Conservation (phyloP, 2,113 vertebrate genomes). For the Ploceus nigricollis region DNA sequence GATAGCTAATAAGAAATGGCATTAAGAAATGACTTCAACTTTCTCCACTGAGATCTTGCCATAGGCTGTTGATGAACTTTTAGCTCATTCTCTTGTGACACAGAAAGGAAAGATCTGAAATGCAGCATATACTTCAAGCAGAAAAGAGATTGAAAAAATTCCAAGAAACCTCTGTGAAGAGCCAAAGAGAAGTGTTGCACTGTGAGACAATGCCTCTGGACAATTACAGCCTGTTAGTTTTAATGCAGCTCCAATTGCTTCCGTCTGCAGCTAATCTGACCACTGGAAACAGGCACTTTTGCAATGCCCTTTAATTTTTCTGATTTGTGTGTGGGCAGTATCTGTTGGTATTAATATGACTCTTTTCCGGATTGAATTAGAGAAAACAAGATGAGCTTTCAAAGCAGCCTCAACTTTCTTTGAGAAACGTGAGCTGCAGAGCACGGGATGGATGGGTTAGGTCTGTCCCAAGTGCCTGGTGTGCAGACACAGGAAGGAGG, state of each 20-base stretch:
- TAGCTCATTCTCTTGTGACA: background rate
- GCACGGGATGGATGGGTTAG: background rate
- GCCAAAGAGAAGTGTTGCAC: background rate
- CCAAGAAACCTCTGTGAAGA: constrained; percentile 35
- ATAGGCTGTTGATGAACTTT: constrained; percentile 64
- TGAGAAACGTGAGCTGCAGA: background rate
- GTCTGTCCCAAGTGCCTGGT: background rate
- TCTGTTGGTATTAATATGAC: constrained; percentile 19
- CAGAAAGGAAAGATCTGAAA: constrained; percentile 4
- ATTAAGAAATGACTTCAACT: constrained; percentile 55
- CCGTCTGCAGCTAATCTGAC: constrained; percentile 42
- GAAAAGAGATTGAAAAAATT: constrained; percentile 14
- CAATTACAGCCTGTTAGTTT: constrained; percentile 29
- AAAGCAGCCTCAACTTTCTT: background rate
- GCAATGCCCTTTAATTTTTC: constrained; percentile 53
- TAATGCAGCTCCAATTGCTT: constrained; percentile 52
- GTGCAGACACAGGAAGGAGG: background rate
- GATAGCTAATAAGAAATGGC: constrained; percentile 60
- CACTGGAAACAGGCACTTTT: constrained; percentile 8
- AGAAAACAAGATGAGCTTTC: constrained; percentile 4
- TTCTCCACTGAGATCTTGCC: constrained; percentile 48
- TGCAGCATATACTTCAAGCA: constrained; percentile 9
- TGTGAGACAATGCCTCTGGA: background rate
- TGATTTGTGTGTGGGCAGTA: constrained; percentile 3
- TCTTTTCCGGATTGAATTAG: constrained; percentile 50